Percentiles rank a stretch among this genome's conserved stretches.
Evolutionary conservation across 2,113 vertebrate genomes (phyloP).

Genomic region (Paracanthobrama guichenoti): DNA sequence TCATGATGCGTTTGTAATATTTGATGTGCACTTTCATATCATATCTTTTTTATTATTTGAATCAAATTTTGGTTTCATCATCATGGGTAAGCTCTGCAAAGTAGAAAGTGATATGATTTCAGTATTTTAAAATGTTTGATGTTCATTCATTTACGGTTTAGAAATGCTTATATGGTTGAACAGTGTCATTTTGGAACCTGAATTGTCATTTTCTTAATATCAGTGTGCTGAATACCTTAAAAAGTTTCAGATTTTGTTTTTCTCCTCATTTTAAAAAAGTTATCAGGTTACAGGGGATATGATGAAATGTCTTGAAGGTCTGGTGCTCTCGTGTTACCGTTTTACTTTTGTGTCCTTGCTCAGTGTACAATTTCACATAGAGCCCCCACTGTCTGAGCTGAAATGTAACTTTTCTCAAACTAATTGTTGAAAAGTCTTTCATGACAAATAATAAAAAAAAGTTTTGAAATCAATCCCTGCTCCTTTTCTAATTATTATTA

Average conservation of each 20-base stretch:
- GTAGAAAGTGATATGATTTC: slow-evolving; percentile 22
- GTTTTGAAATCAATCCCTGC: slow-evolving; percentile 19
- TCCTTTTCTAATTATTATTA: neutral
- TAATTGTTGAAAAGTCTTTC: slow-evolving; percentile 39
- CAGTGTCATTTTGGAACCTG: slow-evolving; percentile 10
- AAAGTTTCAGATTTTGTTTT: neutral
- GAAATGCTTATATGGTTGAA: neutral
- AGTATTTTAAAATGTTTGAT: slow-evolving; percentile 29
- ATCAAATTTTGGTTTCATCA: neutral
- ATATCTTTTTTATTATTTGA: slow-evolving; percentile 1
- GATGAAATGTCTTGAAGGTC: neutral
- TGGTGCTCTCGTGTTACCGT: slow-evolving; percentile 17
- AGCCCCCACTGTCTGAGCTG: neutral
- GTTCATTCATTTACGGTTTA: slow-evolving; percentile 23
- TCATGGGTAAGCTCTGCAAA: slow-evolving; percentile 22
- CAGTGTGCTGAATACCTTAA: neutral
- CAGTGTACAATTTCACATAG: slow-evolving; percentile 7
- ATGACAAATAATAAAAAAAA: slow-evolving; percentile 49
- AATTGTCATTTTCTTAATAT: neutral
- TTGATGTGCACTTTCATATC: neutral
- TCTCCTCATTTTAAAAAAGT: neutral
- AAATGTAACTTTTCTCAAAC: slow-evolving; percentile 20
- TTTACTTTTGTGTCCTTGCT: slow-evolving; percentile 22
- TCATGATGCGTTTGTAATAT: slow-evolving; percentile 1
- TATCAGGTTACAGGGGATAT: slow-evolving; percentile 3